A percentile compares a stretch with the other conserved stretches of the same genome.
These are phyloP conservation scores for Camponotus vicinus DNA, from an alignment of 1,140 invertebrate genomes.

Conservation along the genomic window DNA sequence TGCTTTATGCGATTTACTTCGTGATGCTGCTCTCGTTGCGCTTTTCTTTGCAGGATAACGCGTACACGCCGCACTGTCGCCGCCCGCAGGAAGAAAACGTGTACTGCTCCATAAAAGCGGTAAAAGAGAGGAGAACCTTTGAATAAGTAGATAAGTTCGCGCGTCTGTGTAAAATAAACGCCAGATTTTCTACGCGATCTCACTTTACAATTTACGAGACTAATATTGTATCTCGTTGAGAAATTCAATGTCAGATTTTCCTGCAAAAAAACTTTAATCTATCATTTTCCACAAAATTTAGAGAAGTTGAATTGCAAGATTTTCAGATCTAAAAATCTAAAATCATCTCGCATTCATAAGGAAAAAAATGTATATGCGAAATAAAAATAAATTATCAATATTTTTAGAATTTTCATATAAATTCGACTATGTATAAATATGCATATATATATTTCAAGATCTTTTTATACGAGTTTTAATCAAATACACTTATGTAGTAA, in stretches of 20 bases:
- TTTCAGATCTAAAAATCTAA: background rate
- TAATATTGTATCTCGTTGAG: slow-evolving; percentile 20
- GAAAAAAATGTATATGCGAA: background rate
- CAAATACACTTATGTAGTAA: background rate
- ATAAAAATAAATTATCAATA: background rate
- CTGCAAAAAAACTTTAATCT: slow-evolving; percentile 14
- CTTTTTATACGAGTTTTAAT: background rate
- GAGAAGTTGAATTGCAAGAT: slow-evolving; percentile 8
- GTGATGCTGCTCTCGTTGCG: slow-evolving; percentile 36
- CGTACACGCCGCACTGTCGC: slow-evolving; percentile 1
- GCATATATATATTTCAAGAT: background rate
- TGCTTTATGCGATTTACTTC: slow-evolving; percentile 58
- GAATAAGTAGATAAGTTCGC: slow-evolving; percentile 44
- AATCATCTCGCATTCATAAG: background rate
- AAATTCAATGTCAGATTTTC: slow-evolving; percentile 20
- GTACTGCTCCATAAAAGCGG: slow-evolving; percentile 37
- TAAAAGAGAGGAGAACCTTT: slow-evolving; percentile 27
- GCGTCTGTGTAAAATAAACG: slow-evolving; percentile 38
- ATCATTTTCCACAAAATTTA: background rate
- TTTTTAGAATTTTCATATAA: background rate
- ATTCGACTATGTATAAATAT: background rate
- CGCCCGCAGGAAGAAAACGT: slow-evolving; percentile 23
- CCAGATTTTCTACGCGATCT: slow-evolving; percentile 23
- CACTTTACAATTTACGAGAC: slow-evolving; percentile 31
- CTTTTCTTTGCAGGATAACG: slow-evolving; percentile 39